Percentiles rank a stretch among this genome's conserved stretches.
Evolutionary conservation across 2,888 invertebrate species (phyloP).

Genomic region (Bembecia ichneumoniformis): DNA sequence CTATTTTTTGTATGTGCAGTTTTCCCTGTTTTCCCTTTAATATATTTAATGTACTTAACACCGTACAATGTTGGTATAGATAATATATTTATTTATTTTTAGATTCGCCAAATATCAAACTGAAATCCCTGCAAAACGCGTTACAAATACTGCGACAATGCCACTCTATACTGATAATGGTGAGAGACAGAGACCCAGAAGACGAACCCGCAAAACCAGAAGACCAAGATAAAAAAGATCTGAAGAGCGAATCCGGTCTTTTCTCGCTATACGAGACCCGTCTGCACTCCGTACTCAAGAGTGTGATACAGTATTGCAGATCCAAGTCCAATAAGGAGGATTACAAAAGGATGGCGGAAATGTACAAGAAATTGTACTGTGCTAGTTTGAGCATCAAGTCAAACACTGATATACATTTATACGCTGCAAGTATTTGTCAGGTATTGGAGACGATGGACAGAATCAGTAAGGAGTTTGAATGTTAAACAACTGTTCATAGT

Average conservation of each 20-base stretch:
- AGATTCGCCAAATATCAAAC: slow-evolving; percentile 61
- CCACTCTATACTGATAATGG: slow-evolving; percentile 64
- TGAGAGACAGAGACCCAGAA: slow-evolving; percentile 52
- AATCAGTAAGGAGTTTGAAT: slow-evolving; percentile 36
- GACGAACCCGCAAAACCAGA: slow-evolving; percentile 39
- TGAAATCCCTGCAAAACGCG: slow-evolving; percentile 69
- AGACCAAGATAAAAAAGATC: slow-evolving; percentile 34
- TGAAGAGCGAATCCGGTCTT: slow-evolving; percentile 60
- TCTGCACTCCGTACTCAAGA: slow-evolving; percentile 77
- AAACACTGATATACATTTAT: slow-evolving; percentile 31
- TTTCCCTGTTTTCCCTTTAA: too few species aligned
- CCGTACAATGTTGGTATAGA: too few species aligned
- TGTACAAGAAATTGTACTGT: slow-evolving; percentile 60
- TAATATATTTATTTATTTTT: slow-evolving; percentile 22
- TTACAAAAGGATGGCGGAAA: slow-evolving; percentile 51
- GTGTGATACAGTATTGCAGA: slow-evolving; percentile 69
- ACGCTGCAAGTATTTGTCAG: slow-evolving; percentile 47
- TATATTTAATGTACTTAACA: too few species aligned
- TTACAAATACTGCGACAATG: slow-evolving; percentile 69
- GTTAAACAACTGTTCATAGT: too few species aligned
- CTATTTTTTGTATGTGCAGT: too few species aligned
- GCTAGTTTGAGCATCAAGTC: slow-evolving; percentile 51
- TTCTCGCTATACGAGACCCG: slow-evolving; percentile 74
- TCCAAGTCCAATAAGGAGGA: slow-evolving; percentile 60
- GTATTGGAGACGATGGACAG: slow-evolving; percentile 43